Conservation (phyloP, 2,797 vertebrate genomes). For the Muscicapa comitata region DNA sequence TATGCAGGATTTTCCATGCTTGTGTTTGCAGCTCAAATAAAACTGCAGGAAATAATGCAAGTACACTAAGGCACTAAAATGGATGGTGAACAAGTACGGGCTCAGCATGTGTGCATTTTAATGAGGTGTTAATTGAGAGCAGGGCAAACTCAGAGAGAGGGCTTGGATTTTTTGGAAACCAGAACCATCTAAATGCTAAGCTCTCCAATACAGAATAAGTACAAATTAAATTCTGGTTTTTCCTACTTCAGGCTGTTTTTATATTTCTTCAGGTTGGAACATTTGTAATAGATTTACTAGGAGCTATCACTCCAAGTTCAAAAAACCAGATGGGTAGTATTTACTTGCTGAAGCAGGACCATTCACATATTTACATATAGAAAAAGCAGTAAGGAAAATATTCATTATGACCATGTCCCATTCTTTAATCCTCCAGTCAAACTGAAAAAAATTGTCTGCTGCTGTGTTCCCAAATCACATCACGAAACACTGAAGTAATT, state of each 20-base stretch:
- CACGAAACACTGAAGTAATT: constrained; percentile 23
- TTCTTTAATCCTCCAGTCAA: constrained; percentile 31
- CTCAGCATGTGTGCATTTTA: not conserved
- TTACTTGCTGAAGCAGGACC: not conserved
- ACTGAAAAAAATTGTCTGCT: not conserved
- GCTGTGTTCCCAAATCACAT: not conserved
- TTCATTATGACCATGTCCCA: not conserved
- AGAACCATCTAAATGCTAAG: not conserved
- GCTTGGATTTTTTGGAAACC: not conserved
- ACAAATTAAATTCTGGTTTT: not conserved
- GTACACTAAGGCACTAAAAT: not conserved
- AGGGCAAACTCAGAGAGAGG: not conserved
- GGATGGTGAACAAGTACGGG: not conserved
- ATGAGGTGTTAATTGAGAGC: not conserved
- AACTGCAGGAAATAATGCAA: not conserved
- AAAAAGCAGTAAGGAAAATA: constrained; percentile 13
- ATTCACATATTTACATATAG: not conserved
- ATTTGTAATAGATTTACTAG: constrained; percentile 5
- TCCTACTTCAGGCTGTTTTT: not conserved
- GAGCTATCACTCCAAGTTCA: constrained; percentile 32
- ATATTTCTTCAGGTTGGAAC: not conserved
- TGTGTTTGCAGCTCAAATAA: not conserved
- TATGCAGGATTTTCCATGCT: not conserved
- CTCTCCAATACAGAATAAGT: not conserved
- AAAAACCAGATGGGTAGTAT: constrained; percentile 10